Percentiles rank a stretch among this genome's conserved stretches.
These are phyloP conservation scores for Lithophane ornitopus DNA, from an alignment of 2,888 invertebrate genomes.

Conservation along the genomic window DNA sequence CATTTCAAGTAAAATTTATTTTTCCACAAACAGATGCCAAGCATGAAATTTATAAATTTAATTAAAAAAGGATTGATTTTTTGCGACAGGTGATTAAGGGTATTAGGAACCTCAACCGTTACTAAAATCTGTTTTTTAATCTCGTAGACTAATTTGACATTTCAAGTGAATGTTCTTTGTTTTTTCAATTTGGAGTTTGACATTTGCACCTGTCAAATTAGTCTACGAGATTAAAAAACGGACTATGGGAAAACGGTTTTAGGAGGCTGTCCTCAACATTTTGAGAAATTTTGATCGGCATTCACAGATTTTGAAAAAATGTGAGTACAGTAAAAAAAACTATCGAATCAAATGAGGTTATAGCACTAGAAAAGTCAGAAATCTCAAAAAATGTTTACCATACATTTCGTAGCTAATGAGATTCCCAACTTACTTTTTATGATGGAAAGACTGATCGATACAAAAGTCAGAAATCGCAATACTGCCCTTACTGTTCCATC, in stretches of 20 bases:
- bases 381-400: not conserved
- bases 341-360: not conserved
- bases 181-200: too few species aligned
- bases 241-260: not conserved
- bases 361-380: not conserved
- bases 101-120: too few species aligned
- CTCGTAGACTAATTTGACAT: too few species aligned
- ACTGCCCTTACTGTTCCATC: too few species aligned
- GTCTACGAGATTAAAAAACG: too few species aligned
- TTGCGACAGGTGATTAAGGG: not conserved
- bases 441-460: not conserved
- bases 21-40: not conserved
- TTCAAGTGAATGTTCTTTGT: too few species aligned
- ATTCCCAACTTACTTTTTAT: too few species aligned
- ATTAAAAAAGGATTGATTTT: too few species aligned
- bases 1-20: not conserved
- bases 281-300: not conserved
- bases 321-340: not conserved
- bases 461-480: too few species aligned
- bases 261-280: not conserved
- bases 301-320: not conserved
- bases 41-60: not conserved
- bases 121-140: too few species aligned
- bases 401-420: not conserved
- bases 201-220: too few species aligned